Conservation (phyloP, 2,888 invertebrate species). For the Ornithoptera priamus region DNA sequence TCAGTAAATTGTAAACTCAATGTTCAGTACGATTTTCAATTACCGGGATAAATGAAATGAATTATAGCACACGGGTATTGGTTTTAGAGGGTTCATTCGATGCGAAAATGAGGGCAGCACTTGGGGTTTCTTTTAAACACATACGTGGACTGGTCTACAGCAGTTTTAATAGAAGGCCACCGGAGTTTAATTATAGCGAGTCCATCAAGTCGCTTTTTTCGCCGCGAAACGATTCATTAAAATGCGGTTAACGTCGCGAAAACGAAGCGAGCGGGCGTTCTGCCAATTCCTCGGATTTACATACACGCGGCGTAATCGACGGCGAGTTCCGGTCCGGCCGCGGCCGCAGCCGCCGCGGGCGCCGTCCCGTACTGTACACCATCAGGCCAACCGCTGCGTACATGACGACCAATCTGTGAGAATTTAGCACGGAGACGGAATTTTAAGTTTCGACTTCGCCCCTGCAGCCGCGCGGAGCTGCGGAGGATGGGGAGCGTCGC, state of each 20-base stretch:
- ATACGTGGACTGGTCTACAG: too few species aligned
- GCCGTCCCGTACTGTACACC: conserved; percentile 21
- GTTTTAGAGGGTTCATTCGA: too few species aligned
- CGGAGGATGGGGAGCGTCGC: conserved; percentile 8
- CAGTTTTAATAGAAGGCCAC: too few species aligned
- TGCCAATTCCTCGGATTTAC: conserved; percentile 66
- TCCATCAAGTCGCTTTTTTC: conserved; percentile 34
- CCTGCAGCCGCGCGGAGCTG: neutral
- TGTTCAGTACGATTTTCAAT: too few species aligned
- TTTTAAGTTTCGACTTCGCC: conserved; percentile 25
- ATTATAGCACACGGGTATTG: too few species aligned
- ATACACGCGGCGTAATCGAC: conserved; percentile 31
- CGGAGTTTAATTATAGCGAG: conserved; percentile 10
- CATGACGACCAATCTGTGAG: conserved; percentile 26
- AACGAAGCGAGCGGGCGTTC: conserved; percentile 61
- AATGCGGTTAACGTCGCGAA: conserved; percentile 64
- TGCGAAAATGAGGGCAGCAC: too few species aligned
- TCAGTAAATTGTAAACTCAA: too few species aligned
- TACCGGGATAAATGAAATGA: too few species aligned
- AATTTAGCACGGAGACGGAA: conserved; percentile 22
- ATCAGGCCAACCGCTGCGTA: conserved; percentile 18
- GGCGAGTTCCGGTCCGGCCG: neutral
- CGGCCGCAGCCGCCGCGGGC: neutral
- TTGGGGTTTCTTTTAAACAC: too few species aligned
- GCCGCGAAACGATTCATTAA: conserved; percentile 53